Conservation (phyloP, 2,888 invertebrate species). For the Microplitis manilae region DNA sequence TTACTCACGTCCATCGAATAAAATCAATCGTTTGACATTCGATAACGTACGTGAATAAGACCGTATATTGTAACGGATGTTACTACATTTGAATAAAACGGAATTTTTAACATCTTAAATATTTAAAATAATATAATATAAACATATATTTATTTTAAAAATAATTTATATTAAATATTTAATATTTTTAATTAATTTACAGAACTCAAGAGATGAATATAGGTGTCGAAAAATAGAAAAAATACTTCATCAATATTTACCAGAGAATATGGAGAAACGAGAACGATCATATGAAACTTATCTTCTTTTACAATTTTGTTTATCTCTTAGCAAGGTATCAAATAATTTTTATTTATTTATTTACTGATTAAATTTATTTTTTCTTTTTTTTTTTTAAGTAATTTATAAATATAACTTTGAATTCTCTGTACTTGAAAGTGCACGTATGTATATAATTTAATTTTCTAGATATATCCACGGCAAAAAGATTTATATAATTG, state of each 20-base stretch:
- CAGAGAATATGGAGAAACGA: slow-evolving; percentile 67
- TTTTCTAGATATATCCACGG: slow-evolving; percentile 69
- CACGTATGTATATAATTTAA: neutral
- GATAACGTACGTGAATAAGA: neutral
- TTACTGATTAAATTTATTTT: neutral
- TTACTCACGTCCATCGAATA: neutral
- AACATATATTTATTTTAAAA: neutral
- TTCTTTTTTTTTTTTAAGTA: neutral
- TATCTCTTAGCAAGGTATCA: slow-evolving; percentile 69
- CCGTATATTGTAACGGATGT: neutral
- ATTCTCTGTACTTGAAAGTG: neutral
- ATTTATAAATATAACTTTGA: neutral
- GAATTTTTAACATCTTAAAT: neutral
- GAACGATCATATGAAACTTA: slow-evolving; percentile 69
- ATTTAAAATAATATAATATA: neutral
- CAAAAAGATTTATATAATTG: slow-evolving; percentile 70
- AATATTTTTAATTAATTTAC: slow-evolving; percentile 30
- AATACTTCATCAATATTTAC: slow-evolving; percentile 68
- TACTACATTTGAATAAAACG: neutral
- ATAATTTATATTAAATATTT: neutral
- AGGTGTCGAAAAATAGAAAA: slow-evolving; percentile 67
- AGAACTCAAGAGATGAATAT: slow-evolving; percentile 69
- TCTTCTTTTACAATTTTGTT: slow-evolving; percentile 69
- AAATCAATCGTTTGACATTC: neutral
- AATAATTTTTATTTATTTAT: neutral